A percentile compares a stretch with the other conserved stretches of the same genome.
phyloP scores from a whole-genome alignment of 2,888 invertebrate species.

The Macaria liturata region DNA sequence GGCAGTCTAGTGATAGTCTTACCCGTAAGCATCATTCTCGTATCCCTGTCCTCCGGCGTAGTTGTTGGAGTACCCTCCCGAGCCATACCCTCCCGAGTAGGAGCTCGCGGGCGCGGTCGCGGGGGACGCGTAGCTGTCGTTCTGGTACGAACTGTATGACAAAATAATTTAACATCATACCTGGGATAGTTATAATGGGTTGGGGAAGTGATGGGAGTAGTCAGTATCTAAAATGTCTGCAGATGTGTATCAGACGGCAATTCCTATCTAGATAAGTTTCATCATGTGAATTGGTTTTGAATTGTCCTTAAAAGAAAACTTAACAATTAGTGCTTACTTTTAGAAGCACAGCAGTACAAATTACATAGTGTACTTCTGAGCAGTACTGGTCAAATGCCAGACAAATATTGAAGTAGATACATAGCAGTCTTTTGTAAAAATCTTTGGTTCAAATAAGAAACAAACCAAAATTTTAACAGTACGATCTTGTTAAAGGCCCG shows the following conservation, averaged over 20 bases:
- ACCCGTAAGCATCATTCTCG: slow-evolving; percentile 73
- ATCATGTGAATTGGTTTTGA: slow-evolving; percentile 34
- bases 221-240: slow-evolving; percentile 68
- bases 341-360: too few relatives aligned
- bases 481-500: too few relatives aligned
- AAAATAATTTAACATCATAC: background rate
- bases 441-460: too few relatives aligned
- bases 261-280: slow-evolving; percentile 68
- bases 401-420: too few relatives aligned
- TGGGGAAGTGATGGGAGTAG: background rate
- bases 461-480: too few relatives aligned
- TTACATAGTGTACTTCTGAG: too few relatives aligned
- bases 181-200: too few relatives aligned
- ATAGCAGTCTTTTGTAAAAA: too few relatives aligned
- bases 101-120: slow-evolving; percentile 57
- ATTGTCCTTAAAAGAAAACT: too few relatives aligned
- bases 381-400: too few relatives aligned
- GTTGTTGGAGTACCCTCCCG: slow-evolving; percentile 69
- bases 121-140: slow-evolving; percentile 61
- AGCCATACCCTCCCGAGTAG: slow-evolving; percentile 61
- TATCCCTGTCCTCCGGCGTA: slow-evolving; percentile 66
- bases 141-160: slow-evolving; percentile 63
- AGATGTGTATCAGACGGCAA: slow-evolving; percentile 78
- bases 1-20: slow-evolving; percentile 30
- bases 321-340: too few relatives aligned